Evolutionary conservation across 2,113 vertebrate genomes (phyloP), one percentile per base, ranked within the genome.

Genomic region (Nestor notabilis): DNA sequence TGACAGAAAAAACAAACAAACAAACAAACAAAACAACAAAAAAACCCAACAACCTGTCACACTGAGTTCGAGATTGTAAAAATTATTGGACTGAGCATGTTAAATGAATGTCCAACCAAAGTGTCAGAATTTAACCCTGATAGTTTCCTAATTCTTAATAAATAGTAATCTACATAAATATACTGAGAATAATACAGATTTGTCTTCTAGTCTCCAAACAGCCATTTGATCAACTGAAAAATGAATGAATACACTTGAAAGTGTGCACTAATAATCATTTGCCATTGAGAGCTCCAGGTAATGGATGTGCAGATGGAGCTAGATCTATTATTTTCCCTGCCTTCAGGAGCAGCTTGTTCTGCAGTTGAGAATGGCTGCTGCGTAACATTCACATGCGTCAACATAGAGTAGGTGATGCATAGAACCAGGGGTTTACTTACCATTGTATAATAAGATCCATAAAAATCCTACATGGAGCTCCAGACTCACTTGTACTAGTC

Each of bases 251-350:
- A 13, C 25, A 20, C 37, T 28, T 46, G 41, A 56, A 74, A 74
- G 25, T 0, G 1, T 5, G 19, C 0, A 0, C 14, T 49, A 56
- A 78, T 19, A 29, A 31, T 20, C 9, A 39, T 50, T 44, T 66
- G 41, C 41, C 33, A 11, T 43, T 20, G 52, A 29, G 23, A 52
- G 11, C 8, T 17, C 13, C 0, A 0, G 15, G 27, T 41, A 58
- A 60, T 0, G 39, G 39, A 37, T 33, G 19, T 0, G 2, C 11
- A 44, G 19, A 3, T 61, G 27, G 46, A 60, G 71, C 11, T 11
- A 13, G 39, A 61, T 33, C 8, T 18, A 6, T n/a, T 37, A n/a
- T 13, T 60, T 78, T 16, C 5, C 11, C 27, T 66, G 58, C 16
- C 19, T 83, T 60, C 17, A 18, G 31, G 35, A 55, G 35, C 65